Base-by-base conservation (phyloP, 2,113 vertebrate genomes). In the Pheucticus melanocephalus region DNA sequence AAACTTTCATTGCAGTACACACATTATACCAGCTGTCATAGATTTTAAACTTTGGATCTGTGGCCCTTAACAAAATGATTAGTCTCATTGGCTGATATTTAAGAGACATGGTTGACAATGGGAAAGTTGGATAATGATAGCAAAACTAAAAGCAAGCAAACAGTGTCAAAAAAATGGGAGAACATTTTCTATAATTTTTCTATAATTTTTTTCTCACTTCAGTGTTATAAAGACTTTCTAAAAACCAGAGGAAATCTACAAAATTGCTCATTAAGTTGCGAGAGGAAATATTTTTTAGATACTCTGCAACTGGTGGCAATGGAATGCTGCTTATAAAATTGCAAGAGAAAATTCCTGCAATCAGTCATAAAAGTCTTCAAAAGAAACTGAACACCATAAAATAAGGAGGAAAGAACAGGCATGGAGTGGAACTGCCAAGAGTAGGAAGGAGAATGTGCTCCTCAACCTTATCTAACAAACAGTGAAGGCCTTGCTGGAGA, bases 81-180 rank as follows among this genome's bases (percentile, higher is more conserved):
- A 86, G 2, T 4, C 9, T 11, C 3, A 19, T 6, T 88, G 17
- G 11, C 22, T 77, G 22, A 69, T 28, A 40, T 37, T 80, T 87
- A 47, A 71, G 11, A 45, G 15, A 1, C 3, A 5, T 2, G 1
- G 1, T 1, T 70, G 11, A 5, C 19, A 68, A 72, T 1, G 1
- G 9, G 5, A n/a, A 66, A 76, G 10, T 20, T 61, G 37, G 27
- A 40, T 61, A 80, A 40, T 25, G 13, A 20, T 50, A 65, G 57
- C 31, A 75, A 70, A 87, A 63, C 23, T 45, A n/a, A 64, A 92
- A 75, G 8, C 16, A 80, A 88, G 20, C 1, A 37, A 57, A 16
- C 0, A 0, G 15, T 64, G 19, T 54, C 31, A 72, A 86, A 93
- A 87, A 53, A 90, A 59, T 24, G 18, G 20, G 15, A 80, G 10